Evolutionary conservation across 2,888 invertebrate species (phyloP).

Genomic region (Rutpela maculata): DNA sequence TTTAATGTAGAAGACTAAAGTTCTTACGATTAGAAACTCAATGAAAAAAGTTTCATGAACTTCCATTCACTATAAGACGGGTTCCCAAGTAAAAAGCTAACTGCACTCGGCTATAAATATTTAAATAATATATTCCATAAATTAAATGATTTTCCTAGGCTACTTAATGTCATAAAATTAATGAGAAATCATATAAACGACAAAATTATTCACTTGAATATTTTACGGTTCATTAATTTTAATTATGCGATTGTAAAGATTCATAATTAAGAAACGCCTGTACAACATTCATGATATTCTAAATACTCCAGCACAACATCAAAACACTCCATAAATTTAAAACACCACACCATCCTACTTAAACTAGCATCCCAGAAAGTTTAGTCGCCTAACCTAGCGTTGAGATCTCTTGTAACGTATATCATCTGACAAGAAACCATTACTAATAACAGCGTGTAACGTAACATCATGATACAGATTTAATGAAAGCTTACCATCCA

Average conservation of each 20-base stretch:
- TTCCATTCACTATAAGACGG: too few relatives aligned
- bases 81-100: too few relatives aligned
- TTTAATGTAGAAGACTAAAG: too few relatives aligned
- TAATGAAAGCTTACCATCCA: constrained; percentile 84
- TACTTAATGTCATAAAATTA: neutral
- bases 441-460: neutral
- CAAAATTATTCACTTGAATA: neutral
- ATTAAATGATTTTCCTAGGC: neutral
- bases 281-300: neutral
- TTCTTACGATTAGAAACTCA: too few relatives aligned
- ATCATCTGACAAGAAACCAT: neutral
- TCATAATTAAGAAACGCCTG: neutral
- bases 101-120: too few relatives aligned
- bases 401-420: constrained; percentile 5
- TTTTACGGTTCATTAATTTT: neutral
- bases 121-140: neutral
- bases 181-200: neutral
- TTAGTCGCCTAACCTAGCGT: constrained; percentile 23
- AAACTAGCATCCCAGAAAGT: neutral
- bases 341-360: neutral
- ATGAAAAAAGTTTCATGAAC: too few relatives aligned
- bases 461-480: neutral
- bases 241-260: neutral
- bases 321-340: neutral
- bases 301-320: neutral